Evolutionary conservation across 2,113 vertebrate species (phyloP), one percentile per base, ranked within the genome.

Genomic region (Cichladusa arquata): DNA sequence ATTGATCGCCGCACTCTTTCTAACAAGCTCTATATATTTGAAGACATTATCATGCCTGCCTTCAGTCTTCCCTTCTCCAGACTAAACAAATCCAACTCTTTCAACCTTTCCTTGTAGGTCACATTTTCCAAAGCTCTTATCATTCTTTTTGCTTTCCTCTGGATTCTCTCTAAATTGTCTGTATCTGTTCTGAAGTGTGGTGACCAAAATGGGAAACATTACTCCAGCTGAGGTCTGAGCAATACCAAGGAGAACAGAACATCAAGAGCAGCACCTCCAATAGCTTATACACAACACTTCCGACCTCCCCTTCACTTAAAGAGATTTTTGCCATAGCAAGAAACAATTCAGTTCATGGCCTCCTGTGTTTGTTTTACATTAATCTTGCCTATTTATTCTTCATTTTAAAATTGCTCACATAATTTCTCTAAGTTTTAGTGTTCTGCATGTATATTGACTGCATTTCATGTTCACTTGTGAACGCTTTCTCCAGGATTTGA

Each of bases 51-150:
- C 95, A 76, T 3, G 20, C 71, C 87, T 97, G 69, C 89, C 54
- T 93, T 91, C 83, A 76, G 80, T 72, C 91, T 84, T 95, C 40
- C 31, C 84, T 81, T 95, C 91, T 86, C 83, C 70, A 97, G 95
- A 96, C 96, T 96, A 97, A 97, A 97, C 96, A 97, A 95, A 97
- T 83, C 73, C 73, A 89, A 38, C 66, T 95, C 77, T 53, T 93
- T 92, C 94, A 97, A 95, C 83, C 92, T 96, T 79, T 95, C 29
- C 23, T 84, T 81, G 81, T 71, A 93, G 96, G 94, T 96, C 94
- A 95, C 8, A 0, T 95, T 95, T 94, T 95, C 94, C 73, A 92
- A 95, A 79, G 40, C 57, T 92, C 81, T 96, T 96, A 95, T 96
- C 86, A 62, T 76, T 79, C 66, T 25, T 76, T 65, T 74, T 91